Percentiles rank a stretch among this genome's conserved stretches.
phyloP scores from a whole-genome alignment of 2,797 vertebrate genomes.

The Epinephelus awoara region DNA sequence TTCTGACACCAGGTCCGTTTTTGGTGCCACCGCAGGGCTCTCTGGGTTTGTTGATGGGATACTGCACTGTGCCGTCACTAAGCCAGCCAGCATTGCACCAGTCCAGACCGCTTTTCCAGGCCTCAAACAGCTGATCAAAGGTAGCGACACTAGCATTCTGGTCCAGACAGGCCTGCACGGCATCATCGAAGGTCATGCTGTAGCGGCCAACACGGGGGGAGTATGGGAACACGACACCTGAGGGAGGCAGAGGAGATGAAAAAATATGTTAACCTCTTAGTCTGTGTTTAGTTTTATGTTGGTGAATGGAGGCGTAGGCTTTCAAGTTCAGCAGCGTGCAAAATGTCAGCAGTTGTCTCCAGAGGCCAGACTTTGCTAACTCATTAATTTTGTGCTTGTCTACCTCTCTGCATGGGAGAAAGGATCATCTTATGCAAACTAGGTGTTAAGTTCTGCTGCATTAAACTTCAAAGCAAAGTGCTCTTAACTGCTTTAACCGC shows the following conservation, averaged over 20 bases:
- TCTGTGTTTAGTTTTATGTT: conserved; percentile 18
- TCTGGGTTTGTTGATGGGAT: conserved; percentile 94
- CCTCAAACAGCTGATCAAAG: conserved; percentile 90
- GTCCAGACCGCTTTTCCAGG: conserved; percentile 93
- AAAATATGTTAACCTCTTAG: background rate
- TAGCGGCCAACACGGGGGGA: conserved; percentile 90
- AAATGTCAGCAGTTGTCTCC: conserved; percentile 10
- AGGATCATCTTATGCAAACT: conserved; percentile 10
- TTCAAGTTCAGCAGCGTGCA: conserved; percentile 21
- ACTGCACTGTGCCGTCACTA: conserved; percentile 93
- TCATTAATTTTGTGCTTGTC: conserved; percentile 38
- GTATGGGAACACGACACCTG: conserved; percentile 97
- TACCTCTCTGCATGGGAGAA: conserved; percentile 6
- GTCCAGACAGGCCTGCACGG: conserved; percentile 86
- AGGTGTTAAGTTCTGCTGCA: conserved; percentile 11
- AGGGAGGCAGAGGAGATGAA: conserved; percentile 17
- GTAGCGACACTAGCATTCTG: conserved; percentile 91
- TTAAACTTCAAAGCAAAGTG: conserved; percentile 9
- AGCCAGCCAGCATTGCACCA: conserved; percentile 99
- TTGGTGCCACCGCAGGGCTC: conserved; percentile 92
- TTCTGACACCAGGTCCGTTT: conserved; percentile 90
- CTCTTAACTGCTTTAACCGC: background rate
- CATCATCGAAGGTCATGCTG: conserved; percentile 90
- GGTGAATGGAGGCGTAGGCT: conserved; percentile 4
- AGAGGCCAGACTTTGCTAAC: conserved; percentile 37